Percentiles rank a stretch among this genome's conserved stretches.
Evolutionary conservation across 92 coral and sea anemone species (phyloP).

Genomic region (Muricea muricata): DNA sequence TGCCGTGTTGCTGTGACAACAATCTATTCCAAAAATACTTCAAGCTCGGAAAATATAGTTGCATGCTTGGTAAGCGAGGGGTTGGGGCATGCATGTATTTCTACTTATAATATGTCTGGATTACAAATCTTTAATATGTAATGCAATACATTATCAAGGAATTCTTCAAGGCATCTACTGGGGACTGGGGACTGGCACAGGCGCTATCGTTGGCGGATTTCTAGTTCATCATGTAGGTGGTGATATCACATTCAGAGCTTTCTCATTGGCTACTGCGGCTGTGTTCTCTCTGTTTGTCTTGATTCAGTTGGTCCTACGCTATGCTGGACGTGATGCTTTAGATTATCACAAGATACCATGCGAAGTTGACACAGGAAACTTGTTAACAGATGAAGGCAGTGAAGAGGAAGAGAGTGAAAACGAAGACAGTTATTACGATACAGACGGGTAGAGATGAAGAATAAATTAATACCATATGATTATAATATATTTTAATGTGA

Average conservation of each 20-base stretch:
- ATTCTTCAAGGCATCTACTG: conserved; percentile 39
- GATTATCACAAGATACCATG: conserved; percentile 31
- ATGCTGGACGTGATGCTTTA: conserved; percentile 34
- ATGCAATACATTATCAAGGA: no score
- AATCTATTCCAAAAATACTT: no score
- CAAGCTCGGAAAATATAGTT: no score
- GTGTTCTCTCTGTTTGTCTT: conserved; percentile 26
- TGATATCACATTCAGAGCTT: conserved; percentile 22
- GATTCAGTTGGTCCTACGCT: conserved; percentile 27
- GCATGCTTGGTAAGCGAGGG: no score
- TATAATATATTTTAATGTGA: no score
- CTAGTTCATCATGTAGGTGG: conserved; percentile 36
- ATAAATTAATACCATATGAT: no score
- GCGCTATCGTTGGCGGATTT: conserved; percentile 36
- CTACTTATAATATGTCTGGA: no score
- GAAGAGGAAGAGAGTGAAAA: neutral
- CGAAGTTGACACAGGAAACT: neutral
- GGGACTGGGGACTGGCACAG: conserved; percentile 37
- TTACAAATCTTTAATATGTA: no score
- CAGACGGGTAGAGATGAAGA: neutral
- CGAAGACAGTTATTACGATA: neutral
- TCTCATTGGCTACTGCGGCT: conserved; percentile 30
- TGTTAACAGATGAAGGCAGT: neutral
- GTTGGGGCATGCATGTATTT: no score
- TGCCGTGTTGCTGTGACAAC: no score